Evolutionary conservation across 1,140 invertebrate species (phyloP), one percentile per base, ranked within the genome.

Genomic region (Drosophila chauvacae): DNA sequence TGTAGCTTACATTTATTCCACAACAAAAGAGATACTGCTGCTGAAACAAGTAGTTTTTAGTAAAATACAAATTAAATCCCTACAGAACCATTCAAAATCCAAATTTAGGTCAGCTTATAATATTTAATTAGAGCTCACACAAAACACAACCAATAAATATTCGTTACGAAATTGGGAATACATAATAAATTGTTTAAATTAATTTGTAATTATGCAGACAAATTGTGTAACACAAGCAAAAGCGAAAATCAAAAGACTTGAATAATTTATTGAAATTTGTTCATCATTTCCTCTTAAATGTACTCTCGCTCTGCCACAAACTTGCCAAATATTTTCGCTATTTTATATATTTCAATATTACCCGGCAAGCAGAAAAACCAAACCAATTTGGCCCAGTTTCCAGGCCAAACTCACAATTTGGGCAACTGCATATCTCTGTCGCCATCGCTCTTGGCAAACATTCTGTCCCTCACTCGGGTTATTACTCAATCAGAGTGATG

Each of bases 401-500:
- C 35, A 47, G 35, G 65, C 60, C 26, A 33, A 68, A 64, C 23
- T 2, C 61, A 57, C 50, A 61, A 23, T 28, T 47, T 37, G 51
- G 26, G 10, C 35, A 58, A 26, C 30, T 39, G 53, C 37, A 56
- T 56, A 39, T 56, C 53, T 39, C 35, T 23, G 48, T 39, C 45
- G 53, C 37, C 66, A 44, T 55, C 41, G 37, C 50, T 62, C 30
- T 37, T 41, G 48, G 41, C 41, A 55, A 72, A 72, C 30, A 45
- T 39, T 61, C 47, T 60, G 48, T 45, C 33, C 56, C 26, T 53
- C 45, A 44, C 33, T 45, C 37, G 33, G 33, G 39, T 73, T 72
- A 73, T 64, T 76, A 76, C 73, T 76, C 73, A 76, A 76, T 76
- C 72, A 51, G 56, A 47, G 30, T 33, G 35, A 66, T 48, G 60